These are phyloP conservation scores for Syrphus vitripennis DNA, from an alignment of 2,888 invertebrate genomes.

Conservation along the genomic window DNA sequence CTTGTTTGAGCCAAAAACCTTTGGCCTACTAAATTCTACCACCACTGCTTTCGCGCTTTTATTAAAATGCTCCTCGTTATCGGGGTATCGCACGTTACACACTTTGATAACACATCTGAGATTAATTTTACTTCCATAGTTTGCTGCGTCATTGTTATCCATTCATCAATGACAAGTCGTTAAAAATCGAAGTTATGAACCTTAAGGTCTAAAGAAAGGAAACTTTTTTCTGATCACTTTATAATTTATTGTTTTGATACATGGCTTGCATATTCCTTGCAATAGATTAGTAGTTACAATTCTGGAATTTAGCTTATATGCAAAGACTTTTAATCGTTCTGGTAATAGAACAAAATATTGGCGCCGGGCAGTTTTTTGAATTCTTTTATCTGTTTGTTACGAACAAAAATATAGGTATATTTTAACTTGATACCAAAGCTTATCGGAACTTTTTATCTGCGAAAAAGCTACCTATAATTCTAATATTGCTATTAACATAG, in stretches of 20 bases:
- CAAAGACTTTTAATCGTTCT: background rate
- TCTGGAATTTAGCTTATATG: background rate
- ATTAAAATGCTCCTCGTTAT: slow-evolving; percentile 61
- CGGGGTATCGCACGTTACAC: slow-evolving; percentile 14
- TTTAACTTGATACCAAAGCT: background rate
- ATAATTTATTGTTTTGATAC: slow-evolving; percentile 29
- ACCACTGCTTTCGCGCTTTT: slow-evolving; percentile 62
- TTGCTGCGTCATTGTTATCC: slow-evolving; percentile 57
- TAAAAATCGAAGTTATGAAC: slow-evolving; percentile 20
- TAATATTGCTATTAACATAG: background rate
- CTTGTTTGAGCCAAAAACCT: slow-evolving; percentile 51
- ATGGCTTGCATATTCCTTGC: background rate
- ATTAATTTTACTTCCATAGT: slow-evolving; percentile 46
- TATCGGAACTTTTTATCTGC: background rate
- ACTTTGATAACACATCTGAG: slow-evolving; percentile 47
- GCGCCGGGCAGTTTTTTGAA: slow-evolving; percentile 7
- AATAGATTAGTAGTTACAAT: background rate
- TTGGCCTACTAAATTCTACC: slow-evolving; percentile 69
- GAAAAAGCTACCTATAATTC: background rate
- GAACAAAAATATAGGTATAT: background rate
- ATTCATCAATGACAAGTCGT: slow-evolving; percentile 21
- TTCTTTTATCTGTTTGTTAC: background rate
- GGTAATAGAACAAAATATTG: background rate
- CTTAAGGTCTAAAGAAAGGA: background rate
- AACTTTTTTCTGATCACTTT: slow-evolving; percentile 51